phyloP scores from a whole-genome alignment of 2,797 vertebrate species.

The Nannoperca australis region DNA sequence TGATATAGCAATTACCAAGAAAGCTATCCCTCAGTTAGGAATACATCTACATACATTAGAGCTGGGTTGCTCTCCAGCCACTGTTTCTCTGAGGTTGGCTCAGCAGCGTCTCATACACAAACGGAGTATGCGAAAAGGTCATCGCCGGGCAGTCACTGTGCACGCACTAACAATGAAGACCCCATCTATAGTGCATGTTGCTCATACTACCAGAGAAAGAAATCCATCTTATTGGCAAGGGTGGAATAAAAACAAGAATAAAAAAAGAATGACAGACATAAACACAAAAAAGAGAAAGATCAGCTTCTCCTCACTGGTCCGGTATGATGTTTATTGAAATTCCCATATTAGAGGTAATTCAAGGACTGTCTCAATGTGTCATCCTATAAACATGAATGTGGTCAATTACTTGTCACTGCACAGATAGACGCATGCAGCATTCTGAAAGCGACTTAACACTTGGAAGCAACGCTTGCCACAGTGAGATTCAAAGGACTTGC shows the following conservation, averaged over 20 bases:
- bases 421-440: slow-evolving; percentile 52
- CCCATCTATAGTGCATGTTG: slow-evolving; percentile 41
- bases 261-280: not conserved
- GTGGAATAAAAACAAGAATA: slow-evolving; percentile 15
- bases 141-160: slow-evolving; percentile 51
- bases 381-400: slow-evolving; percentile 54
- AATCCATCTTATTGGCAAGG: slow-evolving; percentile 16
- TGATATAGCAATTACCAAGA: slow-evolving; percentile 86
- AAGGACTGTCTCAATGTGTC: slow-evolving; percentile 46
- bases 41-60: slow-evolving; percentile 87
- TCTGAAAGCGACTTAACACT: slow-evolving; percentile 51
- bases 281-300: slow-evolving; percentile 2
- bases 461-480: slow-evolving; percentile 54
- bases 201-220: slow-evolving; percentile 28
- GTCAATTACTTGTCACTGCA: slow-evolving; percentile 53
- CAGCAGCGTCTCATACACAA: slow-evolving; percentile 59
- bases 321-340: slow-evolving; percentile 55
- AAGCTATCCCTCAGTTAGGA: slow-evolving; percentile 82
- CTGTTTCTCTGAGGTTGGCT: slow-evolving; percentile 60
- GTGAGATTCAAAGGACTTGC: slow-evolving; percentile 63
- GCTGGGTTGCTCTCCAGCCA: slow-evolving; percentile 66
- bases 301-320: slow-evolving; percentile 22
- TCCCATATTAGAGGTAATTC: slow-evolving; percentile 59
- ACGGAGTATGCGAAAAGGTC: slow-evolving; percentile 59
- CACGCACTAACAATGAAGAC: slow-evolving; percentile 45